phyloP scores from a whole-genome alignment of 2,113 vertebrate genomes.

The Bufo bufo region DNA sequence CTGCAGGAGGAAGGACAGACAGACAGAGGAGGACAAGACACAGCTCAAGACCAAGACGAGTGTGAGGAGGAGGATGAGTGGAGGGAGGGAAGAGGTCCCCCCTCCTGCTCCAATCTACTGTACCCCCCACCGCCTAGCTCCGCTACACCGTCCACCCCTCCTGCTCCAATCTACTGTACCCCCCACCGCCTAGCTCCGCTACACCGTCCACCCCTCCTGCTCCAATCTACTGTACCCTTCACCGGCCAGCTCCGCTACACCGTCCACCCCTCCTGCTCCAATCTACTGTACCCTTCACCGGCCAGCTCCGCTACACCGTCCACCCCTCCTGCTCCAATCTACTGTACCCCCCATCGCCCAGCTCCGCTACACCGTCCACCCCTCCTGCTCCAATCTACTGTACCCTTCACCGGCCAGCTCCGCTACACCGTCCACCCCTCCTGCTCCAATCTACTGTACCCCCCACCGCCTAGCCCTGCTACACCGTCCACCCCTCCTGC shows the following conservation, averaged over 20 bases:
- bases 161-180: too few species aligned
- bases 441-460: neutral
- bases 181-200: too few species aligned
- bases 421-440: neutral
- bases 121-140: too few species aligned
- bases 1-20: too few species aligned
- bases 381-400: neutral
- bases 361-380: neutral
- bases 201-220: neutral
- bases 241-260: neutral
- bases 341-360: neutral
- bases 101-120: too few species aligned
- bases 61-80: too few species aligned
- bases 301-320: neutral
- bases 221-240: neutral
- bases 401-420: neutral
- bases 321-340: neutral
- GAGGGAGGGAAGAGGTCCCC: too few species aligned
- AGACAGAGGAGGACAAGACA: too few species aligned
- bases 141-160: too few species aligned
- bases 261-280: neutral
- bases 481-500: too few species aligned
- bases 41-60: too few species aligned
- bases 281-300: neutral
- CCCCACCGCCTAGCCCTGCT: too few species aligned